Conservation (phyloP, 2,113 vertebrate genomes). For the Zosterops borbonicus region DNA sequence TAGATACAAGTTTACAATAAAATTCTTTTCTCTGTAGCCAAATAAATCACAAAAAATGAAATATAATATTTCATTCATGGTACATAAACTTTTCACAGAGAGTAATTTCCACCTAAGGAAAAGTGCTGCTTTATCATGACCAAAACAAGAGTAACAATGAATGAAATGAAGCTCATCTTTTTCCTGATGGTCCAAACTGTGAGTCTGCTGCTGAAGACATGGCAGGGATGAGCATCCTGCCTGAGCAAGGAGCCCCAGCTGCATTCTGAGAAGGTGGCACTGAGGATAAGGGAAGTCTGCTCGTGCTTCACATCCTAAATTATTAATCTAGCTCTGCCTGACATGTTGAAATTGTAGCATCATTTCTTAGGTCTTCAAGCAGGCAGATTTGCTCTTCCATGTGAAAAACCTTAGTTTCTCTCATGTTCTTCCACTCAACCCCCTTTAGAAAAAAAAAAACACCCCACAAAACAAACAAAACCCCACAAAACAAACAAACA, state of each 20-base stretch:
- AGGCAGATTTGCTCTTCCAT: neutral
- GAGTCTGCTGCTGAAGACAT: neutral
- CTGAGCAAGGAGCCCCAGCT: neutral
- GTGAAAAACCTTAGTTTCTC: neutral
- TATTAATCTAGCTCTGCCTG: neutral
- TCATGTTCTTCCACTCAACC: neutral
- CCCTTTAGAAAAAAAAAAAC: neutral
- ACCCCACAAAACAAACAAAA: too few relatives aligned
- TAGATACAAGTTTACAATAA: neutral
- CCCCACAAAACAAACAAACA: too few relatives aligned
- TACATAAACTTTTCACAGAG: neutral
- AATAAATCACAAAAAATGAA: neutral
- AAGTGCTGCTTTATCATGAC: neutral
- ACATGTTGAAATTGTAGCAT: neutral
- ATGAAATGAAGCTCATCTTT: neutral
- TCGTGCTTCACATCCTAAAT: fast-evolving
- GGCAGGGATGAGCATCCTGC: neutral
- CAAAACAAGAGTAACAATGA: neutral
- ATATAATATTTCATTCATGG: neutral
- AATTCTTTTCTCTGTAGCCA: neutral
- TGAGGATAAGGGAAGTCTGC: neutral
- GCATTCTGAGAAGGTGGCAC: neutral
- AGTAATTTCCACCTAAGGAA: neutral
- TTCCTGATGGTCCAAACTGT: neutral
- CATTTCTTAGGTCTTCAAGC: neutral